Conservation (phyloP, 2,113 vertebrate species). For the Macrotus californicus region DNA sequence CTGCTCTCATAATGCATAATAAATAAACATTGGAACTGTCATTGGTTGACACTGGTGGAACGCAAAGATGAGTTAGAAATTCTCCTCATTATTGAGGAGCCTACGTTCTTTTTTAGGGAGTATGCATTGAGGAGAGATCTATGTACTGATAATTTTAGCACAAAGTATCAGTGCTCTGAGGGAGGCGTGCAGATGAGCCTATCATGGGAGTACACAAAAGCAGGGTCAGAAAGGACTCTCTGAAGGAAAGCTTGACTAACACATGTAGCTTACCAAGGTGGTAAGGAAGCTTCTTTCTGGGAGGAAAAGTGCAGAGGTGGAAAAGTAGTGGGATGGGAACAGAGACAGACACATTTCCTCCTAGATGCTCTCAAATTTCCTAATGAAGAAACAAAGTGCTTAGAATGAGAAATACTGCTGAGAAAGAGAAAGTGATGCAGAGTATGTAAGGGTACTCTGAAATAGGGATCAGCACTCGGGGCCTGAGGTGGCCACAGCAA, state of each 20-base stretch:
- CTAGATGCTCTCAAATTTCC: not conserved
- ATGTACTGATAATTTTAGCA: not conserved
- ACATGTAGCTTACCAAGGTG: not conserved
- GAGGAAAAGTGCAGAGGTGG: not conserved
- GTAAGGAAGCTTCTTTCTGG: not conserved
- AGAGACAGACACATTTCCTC: too few relatives aligned
- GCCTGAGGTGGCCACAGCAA: not conserved
- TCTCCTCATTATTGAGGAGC: not conserved
- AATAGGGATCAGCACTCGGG: not conserved
- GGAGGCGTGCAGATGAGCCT: accelerated
- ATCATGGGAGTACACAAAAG: accelerated
- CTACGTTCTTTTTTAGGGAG: accelerated
- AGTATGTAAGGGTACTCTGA: accelerated
- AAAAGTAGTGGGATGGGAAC: accelerated
- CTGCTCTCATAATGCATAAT: not conserved
- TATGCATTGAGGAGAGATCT: not conserved
- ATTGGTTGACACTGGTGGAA: not conserved
- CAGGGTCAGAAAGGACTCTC: too few relatives aligned
- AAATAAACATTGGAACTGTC: accelerated
- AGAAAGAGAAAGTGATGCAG: not conserved
- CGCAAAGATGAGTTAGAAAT: not conserved
- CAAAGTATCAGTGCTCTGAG: accelerated
- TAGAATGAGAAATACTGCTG: not conserved
- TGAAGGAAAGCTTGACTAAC: not conserved
- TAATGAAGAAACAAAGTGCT: not conserved